These are phyloP conservation scores for Paramisgurnus dabryanus DNA, from an alignment of 2,113 vertebrate species.

Conservation along the genomic window DNA sequence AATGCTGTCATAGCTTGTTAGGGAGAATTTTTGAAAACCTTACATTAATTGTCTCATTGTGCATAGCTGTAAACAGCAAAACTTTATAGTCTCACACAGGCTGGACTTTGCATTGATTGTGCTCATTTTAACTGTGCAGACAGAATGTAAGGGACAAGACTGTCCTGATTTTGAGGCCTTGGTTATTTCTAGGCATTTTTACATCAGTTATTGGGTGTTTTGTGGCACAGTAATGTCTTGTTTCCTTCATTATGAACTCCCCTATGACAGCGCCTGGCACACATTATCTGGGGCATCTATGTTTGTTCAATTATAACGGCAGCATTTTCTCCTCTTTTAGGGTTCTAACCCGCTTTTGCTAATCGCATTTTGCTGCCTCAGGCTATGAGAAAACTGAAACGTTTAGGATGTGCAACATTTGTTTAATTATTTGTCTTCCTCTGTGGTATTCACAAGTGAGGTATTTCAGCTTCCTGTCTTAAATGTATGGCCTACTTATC, in stretches of 20 bases:
- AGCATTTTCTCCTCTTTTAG: constrained; percentile 49
- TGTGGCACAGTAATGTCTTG: constrained; percentile 49
- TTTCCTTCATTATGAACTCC: constrained; percentile 45
- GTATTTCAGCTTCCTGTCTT: constrained; percentile 43
- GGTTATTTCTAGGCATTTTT: constrained; percentile 25
- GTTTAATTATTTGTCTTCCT: constrained; percentile 63
- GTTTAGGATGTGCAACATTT: constrained; percentile 47
- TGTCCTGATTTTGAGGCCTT: not conserved
- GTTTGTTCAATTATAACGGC: constrained; percentile 58
- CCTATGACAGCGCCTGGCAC: constrained; percentile 45
- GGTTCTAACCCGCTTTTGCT: constrained; percentile 66
- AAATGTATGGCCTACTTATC: constrained; percentile 58
- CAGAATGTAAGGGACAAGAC: not conserved
- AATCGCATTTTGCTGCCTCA: constrained; percentile 66
- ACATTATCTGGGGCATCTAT: constrained; percentile 59
- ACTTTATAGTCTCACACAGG: too few relatives aligned
- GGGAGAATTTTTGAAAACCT: too few relatives aligned
- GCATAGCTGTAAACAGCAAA: too few relatives aligned
- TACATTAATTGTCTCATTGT: too few relatives aligned
- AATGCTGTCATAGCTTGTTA: too few relatives aligned
- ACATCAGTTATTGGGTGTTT: constrained; percentile 40
- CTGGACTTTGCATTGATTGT: too few relatives aligned
- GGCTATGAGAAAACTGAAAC: constrained; percentile 63
- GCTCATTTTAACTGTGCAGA: too few relatives aligned
- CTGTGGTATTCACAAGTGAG: constrained; percentile 57